These are phyloP conservation scores for Rhimphoctona megacephalus DNA, from an alignment of 2,888 invertebrate species.

Conservation along the genomic window DNA sequence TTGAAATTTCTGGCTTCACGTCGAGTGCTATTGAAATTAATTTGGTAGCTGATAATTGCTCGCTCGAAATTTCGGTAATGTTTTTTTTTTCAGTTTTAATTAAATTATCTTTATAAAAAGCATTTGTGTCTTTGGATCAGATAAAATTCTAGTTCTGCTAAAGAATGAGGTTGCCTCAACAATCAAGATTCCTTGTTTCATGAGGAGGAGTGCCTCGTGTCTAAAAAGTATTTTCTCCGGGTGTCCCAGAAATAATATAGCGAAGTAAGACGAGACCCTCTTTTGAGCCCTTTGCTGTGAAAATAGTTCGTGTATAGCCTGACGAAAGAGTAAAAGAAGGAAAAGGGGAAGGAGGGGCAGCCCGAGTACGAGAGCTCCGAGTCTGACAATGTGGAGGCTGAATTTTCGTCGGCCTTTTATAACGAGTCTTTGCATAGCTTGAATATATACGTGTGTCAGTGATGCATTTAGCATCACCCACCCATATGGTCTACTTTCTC, in stretches of 20 bases:
- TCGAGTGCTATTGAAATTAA: neutral
- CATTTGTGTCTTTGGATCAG: neutral
- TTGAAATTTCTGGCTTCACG: neutral
- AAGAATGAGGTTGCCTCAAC: neutral
- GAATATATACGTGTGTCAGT: constrained; percentile 73
- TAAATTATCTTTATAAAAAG: neutral
- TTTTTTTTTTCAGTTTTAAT: neutral
- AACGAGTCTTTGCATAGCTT: constrained; percentile 76
- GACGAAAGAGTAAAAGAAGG: neutral
- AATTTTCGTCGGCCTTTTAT: constrained; percentile 67
- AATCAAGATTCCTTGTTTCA: neutral
- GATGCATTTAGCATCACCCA: constrained; percentile 72
- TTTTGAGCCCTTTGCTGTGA: constrained; percentile 34
- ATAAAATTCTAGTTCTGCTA: neutral
- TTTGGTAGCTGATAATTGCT: neutral
- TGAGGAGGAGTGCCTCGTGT: neutral
- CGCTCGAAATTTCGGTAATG: neutral
- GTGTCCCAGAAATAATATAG: constrained; percentile 29
- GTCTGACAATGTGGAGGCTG: constrained; percentile 16
- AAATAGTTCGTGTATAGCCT: constrained; percentile 34
- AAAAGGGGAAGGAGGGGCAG: neutral
- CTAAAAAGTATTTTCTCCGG: constrained; percentile 21
- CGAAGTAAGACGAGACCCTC: constrained; percentile 19
- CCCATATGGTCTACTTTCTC: constrained; percentile 42
- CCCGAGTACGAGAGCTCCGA: constrained; percentile 1